Evolutionary conservation across 2,888 invertebrate genomes (phyloP).

Genomic region (Caenorhabditis sp.): DNA sequence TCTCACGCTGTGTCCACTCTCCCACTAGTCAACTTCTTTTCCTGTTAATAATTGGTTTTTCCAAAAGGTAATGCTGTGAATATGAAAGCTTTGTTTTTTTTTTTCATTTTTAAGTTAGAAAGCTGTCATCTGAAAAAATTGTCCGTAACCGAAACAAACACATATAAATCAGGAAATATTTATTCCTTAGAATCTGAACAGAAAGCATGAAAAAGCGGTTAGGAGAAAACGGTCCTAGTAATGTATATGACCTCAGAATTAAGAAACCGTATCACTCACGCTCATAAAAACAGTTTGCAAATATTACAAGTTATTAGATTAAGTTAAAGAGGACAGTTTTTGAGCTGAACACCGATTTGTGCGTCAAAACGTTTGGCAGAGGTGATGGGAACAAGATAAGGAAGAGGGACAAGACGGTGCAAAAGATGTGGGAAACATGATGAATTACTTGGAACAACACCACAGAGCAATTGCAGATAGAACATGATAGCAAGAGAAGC

Average conservation of each 20-base stretch:
- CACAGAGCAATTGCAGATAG: slow-evolving; percentile 40
- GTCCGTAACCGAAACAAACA: no score
- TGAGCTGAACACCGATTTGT: slow-evolving; percentile 52
- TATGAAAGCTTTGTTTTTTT: no score
- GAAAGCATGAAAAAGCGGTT: slow-evolving; percentile 4
- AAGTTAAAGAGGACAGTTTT: neutral
- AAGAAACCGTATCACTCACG: slow-evolving; percentile 38
- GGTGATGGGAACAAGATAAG: neutral
- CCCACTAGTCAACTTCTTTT: neutral
- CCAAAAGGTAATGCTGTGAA: no score
- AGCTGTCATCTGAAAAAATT: no score
- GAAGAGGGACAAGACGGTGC: neutral
- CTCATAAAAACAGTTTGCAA: slow-evolving; percentile 26
- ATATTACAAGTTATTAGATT: neutral
- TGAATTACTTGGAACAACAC: slow-evolving; percentile 17
- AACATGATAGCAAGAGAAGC: slow-evolving; percentile 20
- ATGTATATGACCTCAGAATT: slow-evolving; percentile 35
- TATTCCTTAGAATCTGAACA: slow-evolving; percentile 18
- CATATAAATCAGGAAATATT: slow-evolving; percentile 1
- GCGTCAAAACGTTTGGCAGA: slow-evolving; percentile 49
- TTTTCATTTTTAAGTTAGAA: no score
- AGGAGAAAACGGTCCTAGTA: slow-evolving; percentile 11
- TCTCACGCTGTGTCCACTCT: neutral
- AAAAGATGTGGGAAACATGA: slow-evolving; percentile 1
- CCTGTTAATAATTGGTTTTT: neutral